These are phyloP conservation scores for Setophaga petechia DNA, from an alignment of 2,113 vertebrate species.

Conservation along the genomic window DNA sequence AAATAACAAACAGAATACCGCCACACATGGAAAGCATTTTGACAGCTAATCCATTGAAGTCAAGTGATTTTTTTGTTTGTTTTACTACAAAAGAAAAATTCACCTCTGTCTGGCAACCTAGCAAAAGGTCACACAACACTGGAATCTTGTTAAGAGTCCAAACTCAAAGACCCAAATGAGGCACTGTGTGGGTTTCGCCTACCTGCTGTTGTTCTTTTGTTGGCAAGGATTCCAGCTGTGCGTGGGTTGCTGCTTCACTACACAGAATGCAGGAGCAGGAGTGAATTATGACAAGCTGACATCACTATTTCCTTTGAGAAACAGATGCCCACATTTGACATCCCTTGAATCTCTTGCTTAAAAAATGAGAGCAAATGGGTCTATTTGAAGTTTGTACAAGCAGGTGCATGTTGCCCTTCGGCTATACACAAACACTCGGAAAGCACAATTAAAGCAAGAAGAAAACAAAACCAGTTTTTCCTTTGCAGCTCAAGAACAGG, in stretches of 20 bases:
- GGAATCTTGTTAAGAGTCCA: not conserved
- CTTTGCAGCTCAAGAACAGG: not conserved
- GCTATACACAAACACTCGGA: not conserved
- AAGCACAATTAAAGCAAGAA: constrained; percentile 18
- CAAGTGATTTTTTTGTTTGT: not conserved
- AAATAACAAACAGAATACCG: not conserved
- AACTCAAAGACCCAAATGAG: not conserved
- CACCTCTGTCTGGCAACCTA: not conserved
- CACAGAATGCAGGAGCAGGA: constrained; percentile 1
- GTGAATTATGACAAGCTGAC: not conserved
- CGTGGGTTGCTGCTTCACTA: not conserved
- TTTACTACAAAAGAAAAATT: not conserved
- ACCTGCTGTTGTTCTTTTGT: not conserved
- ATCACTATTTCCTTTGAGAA: not conserved
- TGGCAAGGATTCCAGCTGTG: constrained; percentile 2
- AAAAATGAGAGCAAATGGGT: not conserved
- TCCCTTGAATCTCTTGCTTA: not conserved
- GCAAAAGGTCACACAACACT: not conserved
- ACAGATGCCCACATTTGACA: constrained; percentile 3
- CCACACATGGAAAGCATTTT: constrained; percentile 18
- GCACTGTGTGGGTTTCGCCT: not conserved
- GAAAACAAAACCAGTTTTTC: not conserved
- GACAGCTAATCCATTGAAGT: not conserved
- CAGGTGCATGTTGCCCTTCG: not conserved
- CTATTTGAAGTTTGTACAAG: not conserved